phyloP scores from a whole-genome alignment of 2,888 invertebrate species.

The Calephelis perditalis region DNA sequence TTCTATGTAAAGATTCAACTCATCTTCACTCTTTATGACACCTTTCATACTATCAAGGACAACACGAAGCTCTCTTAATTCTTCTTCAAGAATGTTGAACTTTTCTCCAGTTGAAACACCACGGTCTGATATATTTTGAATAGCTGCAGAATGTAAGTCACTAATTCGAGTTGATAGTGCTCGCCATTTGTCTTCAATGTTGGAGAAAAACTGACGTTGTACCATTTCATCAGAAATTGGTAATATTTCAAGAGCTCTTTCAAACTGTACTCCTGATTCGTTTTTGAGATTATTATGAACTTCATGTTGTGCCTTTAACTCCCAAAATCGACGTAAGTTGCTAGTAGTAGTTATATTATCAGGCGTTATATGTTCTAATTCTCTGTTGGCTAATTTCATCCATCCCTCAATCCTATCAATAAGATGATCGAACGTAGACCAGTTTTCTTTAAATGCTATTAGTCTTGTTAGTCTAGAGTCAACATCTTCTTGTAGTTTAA shows the following conservation, averaged over 20 bases:
- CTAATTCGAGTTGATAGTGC: conserved; percentile 81
- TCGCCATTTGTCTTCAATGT: conserved; percentile 87
- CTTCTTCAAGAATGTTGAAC: conserved; percentile 85
- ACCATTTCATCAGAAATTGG: conserved; percentile 91
- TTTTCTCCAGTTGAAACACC: conserved; percentile 87
- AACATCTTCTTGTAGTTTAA: conserved; percentile 86
- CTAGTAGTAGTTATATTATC: conserved; percentile 81
- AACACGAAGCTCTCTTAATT: conserved; percentile 84
- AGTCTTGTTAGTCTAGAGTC: conserved; percentile 84
- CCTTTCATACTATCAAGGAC: conserved; percentile 85
- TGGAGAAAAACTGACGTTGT: conserved; percentile 87
- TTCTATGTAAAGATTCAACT: conserved; percentile 88
- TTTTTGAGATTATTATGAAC: conserved; percentile 87
- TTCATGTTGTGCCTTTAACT: conserved; percentile 91
- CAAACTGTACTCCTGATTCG: conserved; percentile 85
- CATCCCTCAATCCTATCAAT: conserved; percentile 87
- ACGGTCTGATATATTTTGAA: conserved; percentile 84
- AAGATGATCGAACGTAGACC: conserved; percentile 85
- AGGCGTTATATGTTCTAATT: conserved; percentile 81
- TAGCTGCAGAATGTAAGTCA: conserved; percentile 81
- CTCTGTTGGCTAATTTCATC: conserved; percentile 85
- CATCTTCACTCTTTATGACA: conserved; percentile 89
- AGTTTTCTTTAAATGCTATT: conserved; percentile 86
- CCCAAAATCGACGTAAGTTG: conserved; percentile 91
- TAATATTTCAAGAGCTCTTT: conserved; percentile 86